Evolutionary conservation across 2,797 vertebrate species (phyloP), one percentile per base, ranked within the genome.

Genomic region (Smutsia temminckii): DNA sequence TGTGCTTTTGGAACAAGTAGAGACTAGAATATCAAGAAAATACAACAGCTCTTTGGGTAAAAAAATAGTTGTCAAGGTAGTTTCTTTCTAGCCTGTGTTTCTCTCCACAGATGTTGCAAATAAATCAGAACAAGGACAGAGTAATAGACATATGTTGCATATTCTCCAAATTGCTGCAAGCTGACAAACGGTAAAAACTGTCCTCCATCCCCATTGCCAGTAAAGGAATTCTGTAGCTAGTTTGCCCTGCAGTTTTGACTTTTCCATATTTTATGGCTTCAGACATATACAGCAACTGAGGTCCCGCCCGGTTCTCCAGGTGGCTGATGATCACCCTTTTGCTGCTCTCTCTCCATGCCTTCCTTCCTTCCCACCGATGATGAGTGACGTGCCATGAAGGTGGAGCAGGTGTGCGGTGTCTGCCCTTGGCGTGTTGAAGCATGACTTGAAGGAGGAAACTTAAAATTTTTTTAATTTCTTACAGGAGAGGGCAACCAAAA

Each of bases 401-500:
- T 4, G 32, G 8, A 66, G 89, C 91, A 95, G 96, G 93, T 97
- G 95, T 10, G 85, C 46, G 27, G 37, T 5, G 12, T 89, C 92
- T 77, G 72, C 85, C 78, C n/a, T 95, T 0, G 0, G 87, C 95
- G 0, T 96, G 97, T 93, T 87, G 89, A 93, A 97, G 96, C 96
- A 63, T 32, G 93, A 97, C 91, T 88, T 9, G 2, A 25, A 95
- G 59, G 90, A 96, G 88, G 85, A 94, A 95, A 94, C 88, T 95
- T 74, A 79, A 42, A 74, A 83, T 88, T 88, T 75, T 81, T 85
- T 89, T 57, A 66, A 72, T 91, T 94, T 97, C 78, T 86, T 95
- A 71, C 68, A 5, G 8, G 74, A 89, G 66, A 84, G 34, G 69
- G 49, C 71, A 93, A 13, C 2, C 77, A 66, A 46, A 95, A 68